These are phyloP conservation scores for Paradisaea rubra DNA, from an alignment of 2,113 vertebrate genomes.

Conservation along the genomic window DNA sequence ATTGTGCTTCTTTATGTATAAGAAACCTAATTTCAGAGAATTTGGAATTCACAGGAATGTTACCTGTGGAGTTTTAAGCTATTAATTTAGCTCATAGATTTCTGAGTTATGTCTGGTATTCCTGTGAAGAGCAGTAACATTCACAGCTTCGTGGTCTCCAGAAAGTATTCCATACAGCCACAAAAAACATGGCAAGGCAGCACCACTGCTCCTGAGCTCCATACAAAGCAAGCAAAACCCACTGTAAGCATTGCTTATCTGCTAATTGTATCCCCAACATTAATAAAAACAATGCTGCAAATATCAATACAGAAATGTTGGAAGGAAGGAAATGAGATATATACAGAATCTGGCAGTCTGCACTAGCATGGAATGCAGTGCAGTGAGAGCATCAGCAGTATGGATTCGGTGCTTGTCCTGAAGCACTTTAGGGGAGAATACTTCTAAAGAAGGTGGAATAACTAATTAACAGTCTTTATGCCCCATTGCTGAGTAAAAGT, in stretches of 20 bases:
- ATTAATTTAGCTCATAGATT: not conserved
- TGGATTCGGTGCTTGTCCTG: not conserved
- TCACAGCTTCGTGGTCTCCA: not conserved
- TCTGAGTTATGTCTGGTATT: not conserved
- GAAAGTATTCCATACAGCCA: not conserved
- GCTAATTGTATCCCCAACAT: not conserved
- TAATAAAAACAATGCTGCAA: not conserved
- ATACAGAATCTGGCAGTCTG: not conserved
- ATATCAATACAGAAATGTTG: not conserved
- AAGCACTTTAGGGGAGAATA: not conserved
- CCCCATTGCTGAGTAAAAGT: not conserved
- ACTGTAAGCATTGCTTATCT: not conserved
- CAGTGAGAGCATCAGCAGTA: fast-evolving
- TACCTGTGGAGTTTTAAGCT: not conserved
- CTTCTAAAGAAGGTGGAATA: not conserved
- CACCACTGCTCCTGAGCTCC: not conserved
- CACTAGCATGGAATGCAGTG: not conserved
- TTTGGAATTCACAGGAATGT: not conserved
- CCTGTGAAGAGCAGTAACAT: not conserved
- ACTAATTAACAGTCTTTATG: not conserved
- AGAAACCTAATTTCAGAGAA: not conserved
- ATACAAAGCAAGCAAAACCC: not conserved
- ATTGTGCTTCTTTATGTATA: not conserved
- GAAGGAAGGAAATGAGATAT: not conserved
- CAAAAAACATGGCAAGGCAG: not conserved